Evolutionary conservation across 2,888 invertebrate genomes (phyloP), one percentile per base, ranked within the genome.

Genomic region (Amphipoea lucens): DNA sequence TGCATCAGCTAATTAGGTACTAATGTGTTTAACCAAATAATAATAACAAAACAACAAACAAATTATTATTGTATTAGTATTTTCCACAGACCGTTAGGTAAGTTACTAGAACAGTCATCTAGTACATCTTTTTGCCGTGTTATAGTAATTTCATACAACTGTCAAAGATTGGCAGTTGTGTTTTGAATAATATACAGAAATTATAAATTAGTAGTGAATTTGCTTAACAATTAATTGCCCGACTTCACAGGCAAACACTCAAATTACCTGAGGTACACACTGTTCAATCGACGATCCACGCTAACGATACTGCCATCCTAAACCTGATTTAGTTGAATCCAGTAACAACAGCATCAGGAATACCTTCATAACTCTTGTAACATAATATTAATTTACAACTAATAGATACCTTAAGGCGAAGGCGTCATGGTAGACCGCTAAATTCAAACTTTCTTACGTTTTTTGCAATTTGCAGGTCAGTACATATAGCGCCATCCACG

Each of bases 271-370:
- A 20, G 54, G 6, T 20, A 14, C 17, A 62, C 51, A 23, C 51
- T 54, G 4, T 60, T 29, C 3, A 23, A 36, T 63, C 17, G n/a
- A 36, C 23, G 40, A 40, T 40, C 17, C n/a, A 51, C 29, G 76
- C 17, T 29, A 45, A 45, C 62, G 51, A 67, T 62, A 40, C 6
- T 57, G 45, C 57, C 48, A n/a, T 4, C 62, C 20, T 29, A 51
- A n/a, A 79, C 60, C 36, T 45, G 7, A 79, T 80, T 62, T 54
- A 66, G 79, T 57, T 51, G 51, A 72, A 54, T 12, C 51, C 9
- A 68, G 40, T 71, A 69, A 40, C 67, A 62, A 62, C 29, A 62
- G 1, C 17, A 42, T 29, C 60, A 63, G 5, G 11, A 20, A 62
- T 54, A 69, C 60, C 45, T 66, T 48, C 17, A 45, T 65, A 62